phyloP scores from a whole-genome alignment of 1,140 invertebrate genomes.

The Aphidius ervi region DNA sequence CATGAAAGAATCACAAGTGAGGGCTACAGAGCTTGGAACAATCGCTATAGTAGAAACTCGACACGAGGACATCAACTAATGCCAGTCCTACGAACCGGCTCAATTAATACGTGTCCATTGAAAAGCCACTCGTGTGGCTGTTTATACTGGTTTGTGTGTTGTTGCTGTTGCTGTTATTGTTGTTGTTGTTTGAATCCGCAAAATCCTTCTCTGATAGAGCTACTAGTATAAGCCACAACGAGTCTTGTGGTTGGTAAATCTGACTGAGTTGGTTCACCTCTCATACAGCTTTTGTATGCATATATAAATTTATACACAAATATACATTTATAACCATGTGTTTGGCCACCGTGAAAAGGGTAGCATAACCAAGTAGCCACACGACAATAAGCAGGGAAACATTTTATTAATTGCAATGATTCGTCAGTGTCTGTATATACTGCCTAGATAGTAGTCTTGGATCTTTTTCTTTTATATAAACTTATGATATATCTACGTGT shows the following conservation, averaged over 20 bases:
- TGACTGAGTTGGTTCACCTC: neutral
- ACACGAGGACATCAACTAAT: slow-evolving; percentile 48
- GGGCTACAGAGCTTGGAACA: slow-evolving; percentile 26
- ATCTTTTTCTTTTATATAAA: no score
- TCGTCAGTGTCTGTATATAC: slow-evolving; percentile 43
- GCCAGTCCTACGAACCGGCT: slow-evolving; percentile 39
- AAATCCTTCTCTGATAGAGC: no score
- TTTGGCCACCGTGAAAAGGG: slow-evolving; percentile 36
- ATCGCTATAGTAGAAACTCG: slow-evolving; percentile 45
- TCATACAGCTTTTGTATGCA: slow-evolving; percentile 15
- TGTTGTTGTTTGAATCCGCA: no score
- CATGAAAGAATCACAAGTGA: slow-evolving; percentile 5
- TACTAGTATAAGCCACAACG: slow-evolving; percentile 4
- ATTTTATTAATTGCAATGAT: slow-evolving; percentile 51
- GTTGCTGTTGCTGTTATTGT: no score
- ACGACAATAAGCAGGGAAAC: slow-evolving; percentile 49
- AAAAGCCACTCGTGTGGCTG: slow-evolving; percentile 28
- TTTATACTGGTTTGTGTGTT: no score
- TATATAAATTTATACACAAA: slow-evolving; percentile 5
- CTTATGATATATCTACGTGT: slow-evolving; percentile 39
- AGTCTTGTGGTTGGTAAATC: slow-evolving; percentile 8
- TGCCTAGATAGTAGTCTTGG: neutral
- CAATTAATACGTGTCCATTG: slow-evolving; percentile 49
- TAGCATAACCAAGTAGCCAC: slow-evolving; percentile 43
- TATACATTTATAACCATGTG: slow-evolving; percentile 13